phyloP scores from a whole-genome alignment of 37 sponge, comb jelly and placozoan species.

The Axinella damicornis region DNA sequence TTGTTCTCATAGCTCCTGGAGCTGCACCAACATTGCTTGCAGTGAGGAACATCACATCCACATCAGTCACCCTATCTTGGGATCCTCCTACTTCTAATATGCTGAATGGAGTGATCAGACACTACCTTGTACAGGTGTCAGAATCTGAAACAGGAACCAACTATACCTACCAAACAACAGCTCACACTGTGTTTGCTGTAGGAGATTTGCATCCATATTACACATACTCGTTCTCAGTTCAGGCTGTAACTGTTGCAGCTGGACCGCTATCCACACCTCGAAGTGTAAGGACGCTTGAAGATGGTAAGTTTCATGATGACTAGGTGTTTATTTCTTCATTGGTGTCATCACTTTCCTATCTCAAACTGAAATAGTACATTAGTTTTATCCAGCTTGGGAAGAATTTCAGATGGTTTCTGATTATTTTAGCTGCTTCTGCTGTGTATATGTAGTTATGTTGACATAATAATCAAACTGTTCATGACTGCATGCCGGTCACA shows the following conservation, averaged over 20 bases:
- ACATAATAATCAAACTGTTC: neutral
- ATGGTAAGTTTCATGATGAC: neutral
- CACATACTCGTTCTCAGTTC: neutral
- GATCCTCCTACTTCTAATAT: slow-evolving; percentile 11
- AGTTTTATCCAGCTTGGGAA: too few relatives aligned
- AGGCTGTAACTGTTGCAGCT: neutral
- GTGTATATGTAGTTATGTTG: neutral
- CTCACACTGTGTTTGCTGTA: neutral
- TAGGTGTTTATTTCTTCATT: too few relatives aligned
- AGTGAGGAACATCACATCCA: neutral
- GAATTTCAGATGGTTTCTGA: too few relatives aligned
- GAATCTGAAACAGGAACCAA: slow-evolving; percentile 15
- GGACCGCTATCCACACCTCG: neutral
- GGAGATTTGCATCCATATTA: neutral
- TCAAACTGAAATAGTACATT: too few relatives aligned
- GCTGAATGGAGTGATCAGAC: slow-evolving; percentile 41
- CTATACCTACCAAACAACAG: slow-evolving; percentile 14
- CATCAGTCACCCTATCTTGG: slow-evolving; percentile 26
- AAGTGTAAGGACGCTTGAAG: neutral
- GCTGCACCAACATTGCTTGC: slow-evolving; percentile 9
- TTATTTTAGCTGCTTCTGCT: too few relatives aligned
- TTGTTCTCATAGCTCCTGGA: slow-evolving; percentile 25
- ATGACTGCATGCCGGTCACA: neutral
- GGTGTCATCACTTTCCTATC: too few relatives aligned
- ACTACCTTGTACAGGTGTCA: slow-evolving; percentile 23